Conservation (phyloP, 2,113 vertebrate species). For the Lathamus discolor region DNA sequence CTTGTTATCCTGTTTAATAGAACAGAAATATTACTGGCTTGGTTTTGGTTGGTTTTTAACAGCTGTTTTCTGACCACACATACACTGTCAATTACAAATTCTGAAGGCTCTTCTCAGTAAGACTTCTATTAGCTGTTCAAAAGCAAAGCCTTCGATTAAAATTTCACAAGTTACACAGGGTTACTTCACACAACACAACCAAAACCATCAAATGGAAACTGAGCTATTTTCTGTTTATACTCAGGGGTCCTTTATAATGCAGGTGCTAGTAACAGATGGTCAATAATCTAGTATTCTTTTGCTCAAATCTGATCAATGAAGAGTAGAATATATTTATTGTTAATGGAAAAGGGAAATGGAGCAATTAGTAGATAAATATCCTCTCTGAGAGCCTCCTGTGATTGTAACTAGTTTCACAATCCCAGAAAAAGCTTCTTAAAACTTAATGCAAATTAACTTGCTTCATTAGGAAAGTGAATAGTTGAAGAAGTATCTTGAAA, state of each 20-base stretch:
- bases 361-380: not conserved
- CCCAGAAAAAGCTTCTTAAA: not conserved
- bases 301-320: not conserved
- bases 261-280: not conserved
- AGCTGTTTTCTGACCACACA: not conserved
- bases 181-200: not conserved
- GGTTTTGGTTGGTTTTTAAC: not conserved
- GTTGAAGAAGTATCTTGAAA: not conserved
- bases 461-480: not conserved
- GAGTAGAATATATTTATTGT: not conserved
- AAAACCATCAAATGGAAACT: not conserved
- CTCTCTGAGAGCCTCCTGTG: not conserved
- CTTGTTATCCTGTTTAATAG: slow-evolving; percentile 87
- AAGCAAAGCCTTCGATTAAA: not conserved
- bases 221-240: not conserved
- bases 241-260: not conserved
- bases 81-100: not conserved
- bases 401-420: not conserved
- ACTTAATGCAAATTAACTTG: not conserved
- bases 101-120: not conserved
- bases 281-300: not conserved
- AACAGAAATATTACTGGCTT: not conserved
- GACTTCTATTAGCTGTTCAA: not conserved
- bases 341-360: not conserved
- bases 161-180: not conserved